Evolutionary conservation across 2,113 vertebrate genomes (phyloP).

Genomic region (Ciconia boyciana): DNA sequence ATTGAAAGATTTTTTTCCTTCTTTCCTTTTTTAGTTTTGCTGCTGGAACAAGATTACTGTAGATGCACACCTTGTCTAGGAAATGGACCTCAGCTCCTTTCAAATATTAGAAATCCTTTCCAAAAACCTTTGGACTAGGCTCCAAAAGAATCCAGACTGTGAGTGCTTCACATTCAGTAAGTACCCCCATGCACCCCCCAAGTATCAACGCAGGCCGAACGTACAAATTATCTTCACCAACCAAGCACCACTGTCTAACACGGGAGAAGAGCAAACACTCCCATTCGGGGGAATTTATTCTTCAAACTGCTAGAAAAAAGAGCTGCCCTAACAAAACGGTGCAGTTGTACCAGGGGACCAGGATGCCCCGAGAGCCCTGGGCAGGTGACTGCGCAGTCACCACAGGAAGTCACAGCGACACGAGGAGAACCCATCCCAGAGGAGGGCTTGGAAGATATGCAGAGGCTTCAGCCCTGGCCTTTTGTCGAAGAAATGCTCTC

Average conservation of each 20-base stretch:
- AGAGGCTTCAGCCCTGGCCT: not conserved
- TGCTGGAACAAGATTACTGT: not conserved
- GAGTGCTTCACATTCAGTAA: not conserved
- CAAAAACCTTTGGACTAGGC: not conserved
- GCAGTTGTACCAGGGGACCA: not conserved
- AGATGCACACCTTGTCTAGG: not conserved
- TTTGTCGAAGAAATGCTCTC: not conserved
- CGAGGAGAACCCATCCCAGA: not conserved
- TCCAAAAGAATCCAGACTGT: not conserved
- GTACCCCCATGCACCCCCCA: no score
- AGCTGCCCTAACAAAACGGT: not conserved
- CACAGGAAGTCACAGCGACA: fast-evolving
- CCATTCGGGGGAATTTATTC: not conserved
- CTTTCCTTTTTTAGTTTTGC: not conserved
- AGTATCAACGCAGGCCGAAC: not conserved
- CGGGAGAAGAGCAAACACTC: not conserved
- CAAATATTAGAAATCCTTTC: not conserved
- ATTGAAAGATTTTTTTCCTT: not conserved
- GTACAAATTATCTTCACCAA: not conserved
- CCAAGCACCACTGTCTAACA: not conserved
- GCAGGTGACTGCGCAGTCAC: not conserved
- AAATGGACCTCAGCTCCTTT: not conserved
- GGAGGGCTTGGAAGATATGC: not conserved
- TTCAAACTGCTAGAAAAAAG: not conserved
- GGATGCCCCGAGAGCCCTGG: not conserved